Evolutionary conservation across 2,888 invertebrate genomes (phyloP).

Genomic region (Fissipunctia ypsillon): DNA sequence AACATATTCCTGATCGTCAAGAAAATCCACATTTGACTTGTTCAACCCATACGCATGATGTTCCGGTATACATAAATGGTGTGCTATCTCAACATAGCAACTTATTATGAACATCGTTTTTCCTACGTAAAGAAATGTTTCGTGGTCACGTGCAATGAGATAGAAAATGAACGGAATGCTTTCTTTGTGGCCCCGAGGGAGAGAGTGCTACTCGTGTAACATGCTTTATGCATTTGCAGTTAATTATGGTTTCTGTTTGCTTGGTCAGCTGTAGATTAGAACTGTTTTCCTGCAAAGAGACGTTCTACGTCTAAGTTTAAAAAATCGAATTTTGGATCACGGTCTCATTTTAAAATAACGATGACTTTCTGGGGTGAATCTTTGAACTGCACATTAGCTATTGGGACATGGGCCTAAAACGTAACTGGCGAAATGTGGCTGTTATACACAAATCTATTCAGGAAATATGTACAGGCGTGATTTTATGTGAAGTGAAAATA

Average conservation of each 20-base stretch:
- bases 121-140: constrained; percentile 10
- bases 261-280: neutral
- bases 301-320: neutral
- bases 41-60: neutral
- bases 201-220: constrained; percentile 41
- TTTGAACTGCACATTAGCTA: neutral
- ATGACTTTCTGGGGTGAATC: neutral
- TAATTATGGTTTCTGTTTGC: neutral
- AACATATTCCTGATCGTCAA: neutral
- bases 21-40: neutral
- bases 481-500: neutral
- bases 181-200: constrained; percentile 39
- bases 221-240: neutral
- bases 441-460: neutral
- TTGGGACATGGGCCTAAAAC: neutral
- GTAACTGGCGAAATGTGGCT: neutral
- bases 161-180: constrained; percentile 46
- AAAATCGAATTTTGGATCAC: neutral
- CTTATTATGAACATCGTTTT: neutral
- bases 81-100: neutral
- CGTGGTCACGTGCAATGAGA: constrained; percentile 37
- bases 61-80: neutral
- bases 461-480: neutral
- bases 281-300: neutral
- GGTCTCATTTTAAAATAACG: neutral